Evolutionary conservation across 2,113 vertebrate genomes (phyloP).

Genomic region (Myiagra hebetior): DNA sequence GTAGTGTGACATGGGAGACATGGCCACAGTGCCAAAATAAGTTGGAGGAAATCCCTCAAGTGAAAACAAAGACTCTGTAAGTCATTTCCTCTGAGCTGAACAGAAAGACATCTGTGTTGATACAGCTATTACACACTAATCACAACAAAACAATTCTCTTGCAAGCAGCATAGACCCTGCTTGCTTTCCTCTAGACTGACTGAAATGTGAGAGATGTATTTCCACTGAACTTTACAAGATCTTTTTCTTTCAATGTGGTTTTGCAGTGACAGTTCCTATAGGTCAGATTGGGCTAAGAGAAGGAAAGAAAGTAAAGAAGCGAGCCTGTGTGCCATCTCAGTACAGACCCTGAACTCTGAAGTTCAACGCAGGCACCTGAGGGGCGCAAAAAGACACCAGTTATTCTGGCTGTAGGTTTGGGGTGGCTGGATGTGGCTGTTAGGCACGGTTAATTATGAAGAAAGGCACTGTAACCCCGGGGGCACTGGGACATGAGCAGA

Average conservation of each 20-base stretch:
- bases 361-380: not conserved
- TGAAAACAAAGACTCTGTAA: constrained; percentile 41
- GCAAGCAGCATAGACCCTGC: not conserved
- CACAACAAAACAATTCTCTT: not conserved
- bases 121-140: not conserved
- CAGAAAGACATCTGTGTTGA: constrained; percentile 34
- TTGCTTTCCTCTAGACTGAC: not conserved
- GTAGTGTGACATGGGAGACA: rapidly evolving
- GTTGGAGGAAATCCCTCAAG: constrained; percentile 19
- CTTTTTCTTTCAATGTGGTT: not conserved
- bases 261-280: not conserved
- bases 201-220: not conserved
- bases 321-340: rapidly evolving
- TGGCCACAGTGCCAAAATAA: not conserved
- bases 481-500: not conserved
- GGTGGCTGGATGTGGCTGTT: not conserved
- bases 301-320: not conserved
- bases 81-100: constrained; percentile 27
- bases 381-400: not conserved
- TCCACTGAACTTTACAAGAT: not conserved
- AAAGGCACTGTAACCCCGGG: not conserved
- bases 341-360: not conserved
- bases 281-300: not conserved
- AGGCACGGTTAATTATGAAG: rapidly evolving
- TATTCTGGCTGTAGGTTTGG: not conserved